Evolutionary conservation across 2,888 invertebrate genomes (phyloP).

Genomic region (Chalcosyrphus nemorum): DNA sequence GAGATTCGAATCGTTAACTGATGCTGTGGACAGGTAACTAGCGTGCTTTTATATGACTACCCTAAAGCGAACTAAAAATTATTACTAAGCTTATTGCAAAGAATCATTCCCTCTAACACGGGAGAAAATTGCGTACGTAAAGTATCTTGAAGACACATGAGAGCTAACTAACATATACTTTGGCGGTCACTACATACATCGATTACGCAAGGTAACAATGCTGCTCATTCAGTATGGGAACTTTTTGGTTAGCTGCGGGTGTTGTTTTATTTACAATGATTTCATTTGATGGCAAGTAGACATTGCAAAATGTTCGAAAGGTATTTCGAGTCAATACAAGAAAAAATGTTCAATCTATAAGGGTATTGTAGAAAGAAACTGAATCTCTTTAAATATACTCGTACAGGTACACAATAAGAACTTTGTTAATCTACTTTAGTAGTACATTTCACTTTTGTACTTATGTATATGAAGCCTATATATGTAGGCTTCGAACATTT

Average conservation of each 20-base stretch:
- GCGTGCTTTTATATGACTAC: constrained; percentile 52
- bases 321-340: background rate
- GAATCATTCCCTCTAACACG: constrained; percentile 45
- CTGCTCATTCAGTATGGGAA: constrained; percentile 59
- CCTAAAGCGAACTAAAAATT: constrained; percentile 19
- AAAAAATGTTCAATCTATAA: background rate
- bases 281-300: constrained; percentile 10
- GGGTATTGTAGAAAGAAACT: background rate
- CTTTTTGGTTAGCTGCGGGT: constrained; percentile 46
- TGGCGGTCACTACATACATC: constrained; percentile 49
- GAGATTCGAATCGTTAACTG: constrained; percentile 52
- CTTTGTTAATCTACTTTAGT: background rate
- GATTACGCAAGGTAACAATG: constrained; percentile 61
- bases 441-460: background rate
- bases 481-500: too few relatives aligned
- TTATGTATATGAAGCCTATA: too few relatives aligned
- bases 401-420: background rate
- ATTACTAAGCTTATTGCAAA: constrained; percentile 30
- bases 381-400: background rate
- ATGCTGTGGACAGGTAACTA: constrained; percentile 25
- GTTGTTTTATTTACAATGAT: constrained; percentile 53
- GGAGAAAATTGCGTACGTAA: constrained; percentile 48
- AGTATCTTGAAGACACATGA: constrained; percentile 27
- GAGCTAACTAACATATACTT: constrained; percentile 48
- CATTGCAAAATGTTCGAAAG: constrained; percentile 29